Conservation (phyloP, 2,797 vertebrate genomes). For the Ataeniobius toweri region DNA sequence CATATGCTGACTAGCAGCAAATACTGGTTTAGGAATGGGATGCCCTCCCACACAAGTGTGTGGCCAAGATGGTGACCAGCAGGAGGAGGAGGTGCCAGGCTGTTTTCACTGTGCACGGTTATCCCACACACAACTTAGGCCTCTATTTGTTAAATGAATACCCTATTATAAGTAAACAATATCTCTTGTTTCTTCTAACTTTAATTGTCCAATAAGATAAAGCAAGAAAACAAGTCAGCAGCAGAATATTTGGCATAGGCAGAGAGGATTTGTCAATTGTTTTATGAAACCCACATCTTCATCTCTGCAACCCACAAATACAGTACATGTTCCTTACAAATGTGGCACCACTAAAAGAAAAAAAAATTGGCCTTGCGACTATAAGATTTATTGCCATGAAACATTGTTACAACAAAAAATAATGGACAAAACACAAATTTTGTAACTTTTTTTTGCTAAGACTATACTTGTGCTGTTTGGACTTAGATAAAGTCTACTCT, state of each 20-base stretch:
- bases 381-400: neutral
- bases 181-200: neutral
- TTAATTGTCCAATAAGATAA: neutral
- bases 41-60: neutral
- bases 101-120: neutral
- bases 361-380: neutral
- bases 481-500: neutral
- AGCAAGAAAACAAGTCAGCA: neutral
- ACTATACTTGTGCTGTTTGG: constrained; percentile 1
- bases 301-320: neutral
- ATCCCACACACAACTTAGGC: neutral
- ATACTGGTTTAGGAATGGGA: neutral
- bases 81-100: neutral
- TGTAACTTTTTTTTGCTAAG: neutral
- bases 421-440: neutral
- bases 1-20: no score
- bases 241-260: no score
- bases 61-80: neutral
- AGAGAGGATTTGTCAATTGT: neutral
- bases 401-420: neutral
- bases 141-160: neutral
- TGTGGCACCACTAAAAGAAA: neutral
- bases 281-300: neutral
- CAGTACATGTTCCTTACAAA: neutral
- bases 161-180: neutral